Percentiles rank a stretch among this genome's conserved stretches.
These are phyloP conservation scores for Dynastes tityus DNA, from an alignment of 2,888 invertebrate genomes.

Conservation along the genomic window DNA sequence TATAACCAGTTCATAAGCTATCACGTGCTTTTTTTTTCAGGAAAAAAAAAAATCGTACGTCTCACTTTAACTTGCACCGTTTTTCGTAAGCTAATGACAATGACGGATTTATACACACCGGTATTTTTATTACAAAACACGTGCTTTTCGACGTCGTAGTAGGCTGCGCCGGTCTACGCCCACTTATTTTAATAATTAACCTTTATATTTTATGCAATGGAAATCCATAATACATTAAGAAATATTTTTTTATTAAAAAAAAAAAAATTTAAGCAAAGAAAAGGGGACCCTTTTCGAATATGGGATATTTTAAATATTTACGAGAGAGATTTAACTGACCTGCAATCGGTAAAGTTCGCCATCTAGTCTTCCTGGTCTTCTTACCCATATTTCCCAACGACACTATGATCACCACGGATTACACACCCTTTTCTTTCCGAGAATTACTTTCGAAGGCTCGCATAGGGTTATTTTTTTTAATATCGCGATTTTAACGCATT, in stretches of 20 bases:
- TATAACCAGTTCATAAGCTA: neutral
- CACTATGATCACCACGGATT: conserved; percentile 41
- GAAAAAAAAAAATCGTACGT: no score
- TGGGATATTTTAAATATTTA: no score
- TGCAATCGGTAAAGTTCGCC: conserved; percentile 76
- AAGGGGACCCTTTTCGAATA: no score
- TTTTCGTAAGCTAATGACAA: no score
- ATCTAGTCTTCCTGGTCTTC: conserved; percentile 76
- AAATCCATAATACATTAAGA: no score
- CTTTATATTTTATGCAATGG: neutral
- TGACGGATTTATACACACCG: no score
- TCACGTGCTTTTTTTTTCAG: neutral
- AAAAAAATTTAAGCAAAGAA: no score
- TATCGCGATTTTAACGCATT: neutral
- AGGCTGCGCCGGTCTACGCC: conserved; percentile 20
- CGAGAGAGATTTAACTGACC: conserved; percentile 66
- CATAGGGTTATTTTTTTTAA: conserved; percentile 9
- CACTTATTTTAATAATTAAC: neutral
- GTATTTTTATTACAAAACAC: conserved; percentile 22
- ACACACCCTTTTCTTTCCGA: conserved; percentile 27
- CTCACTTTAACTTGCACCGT: no score
- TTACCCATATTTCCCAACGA: conserved; percentile 72
- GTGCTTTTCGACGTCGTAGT: conserved; percentile 23
- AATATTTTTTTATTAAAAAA: no score
- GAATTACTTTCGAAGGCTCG: neutral